Conservation (phyloP, 2,113 vertebrate genomes). For the Shinisaurus crocodilurus region DNA sequence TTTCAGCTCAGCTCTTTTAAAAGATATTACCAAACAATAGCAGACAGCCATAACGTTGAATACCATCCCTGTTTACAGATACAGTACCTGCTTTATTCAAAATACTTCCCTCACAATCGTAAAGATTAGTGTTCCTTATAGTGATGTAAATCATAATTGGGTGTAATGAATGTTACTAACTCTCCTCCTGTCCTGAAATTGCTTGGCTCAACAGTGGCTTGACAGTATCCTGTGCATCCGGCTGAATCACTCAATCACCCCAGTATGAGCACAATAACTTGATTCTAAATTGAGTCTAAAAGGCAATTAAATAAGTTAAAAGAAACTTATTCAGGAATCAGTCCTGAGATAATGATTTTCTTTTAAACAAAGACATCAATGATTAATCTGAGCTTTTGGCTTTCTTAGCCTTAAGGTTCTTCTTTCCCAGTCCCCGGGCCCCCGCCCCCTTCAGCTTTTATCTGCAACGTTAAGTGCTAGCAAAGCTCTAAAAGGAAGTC, state of each 20-base stretch:
- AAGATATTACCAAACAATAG: slow-evolving; percentile 16
- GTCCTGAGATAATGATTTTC: background rate
- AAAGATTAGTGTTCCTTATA: background rate
- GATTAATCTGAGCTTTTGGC: background rate
- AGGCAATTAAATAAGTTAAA: slow-evolving; percentile 7
- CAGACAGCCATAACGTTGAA: background rate
- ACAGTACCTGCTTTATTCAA: slow-evolving; percentile 14
- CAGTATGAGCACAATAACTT: background rate
- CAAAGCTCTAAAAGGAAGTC: background rate
- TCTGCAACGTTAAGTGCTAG: background rate
- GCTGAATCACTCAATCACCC: background rate
- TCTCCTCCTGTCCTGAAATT: background rate
- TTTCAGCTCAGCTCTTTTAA: background rate
- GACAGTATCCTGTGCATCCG: background rate
- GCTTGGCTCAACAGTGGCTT: background rate
- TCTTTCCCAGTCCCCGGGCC: background rate
- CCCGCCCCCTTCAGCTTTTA: background rate
- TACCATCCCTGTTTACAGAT: slow-evolving; percentile 2
- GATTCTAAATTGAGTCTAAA: background rate
- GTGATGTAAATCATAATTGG: background rate
- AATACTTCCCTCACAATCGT: slow-evolving; percentile 22
- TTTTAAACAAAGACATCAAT: slow-evolving; percentile 14
- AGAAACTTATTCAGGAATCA: background rate
- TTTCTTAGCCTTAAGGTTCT: background rate
- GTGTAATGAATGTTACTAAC: background rate